These are phyloP conservation scores for Tachuris rubrigastra DNA, from an alignment of 2,113 vertebrate genomes.

Conservation along the genomic window DNA sequence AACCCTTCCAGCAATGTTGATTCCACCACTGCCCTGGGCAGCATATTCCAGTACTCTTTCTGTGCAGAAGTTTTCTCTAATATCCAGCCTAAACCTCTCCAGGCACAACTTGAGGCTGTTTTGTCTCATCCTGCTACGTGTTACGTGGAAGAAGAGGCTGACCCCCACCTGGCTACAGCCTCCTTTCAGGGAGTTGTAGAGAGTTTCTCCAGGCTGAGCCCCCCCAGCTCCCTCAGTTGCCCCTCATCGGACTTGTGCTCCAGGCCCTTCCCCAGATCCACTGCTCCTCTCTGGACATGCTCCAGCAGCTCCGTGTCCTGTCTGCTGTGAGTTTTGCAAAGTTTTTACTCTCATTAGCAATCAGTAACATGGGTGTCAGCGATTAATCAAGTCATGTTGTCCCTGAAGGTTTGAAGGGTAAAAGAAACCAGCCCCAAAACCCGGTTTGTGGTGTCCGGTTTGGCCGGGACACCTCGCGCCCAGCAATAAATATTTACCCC, in stretches of 20 bases:
- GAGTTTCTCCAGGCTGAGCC: neutral
- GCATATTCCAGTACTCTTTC: neutral
- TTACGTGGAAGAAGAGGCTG: neutral
- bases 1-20: neutral
- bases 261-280: neutral
- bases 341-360: neutral
- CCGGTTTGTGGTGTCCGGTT: rapidly evolving
- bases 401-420: neutral
- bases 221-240: neutral
- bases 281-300: rapidly evolving
- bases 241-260: neutral
- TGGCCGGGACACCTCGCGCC: rapidly evolving
- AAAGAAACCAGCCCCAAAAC: neutral
- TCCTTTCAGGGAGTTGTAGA: neutral
- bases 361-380: rapidly evolving
- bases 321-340: neutral
- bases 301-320: neutral
- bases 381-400: neutral
- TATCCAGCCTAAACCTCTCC: neutral
- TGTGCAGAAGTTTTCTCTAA: neutral
- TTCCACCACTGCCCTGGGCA: neutral
- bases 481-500: neutral
- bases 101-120: neutral
- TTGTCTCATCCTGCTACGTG: neutral
- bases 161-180: neutral